A percentile compares a stretch with the other conserved stretches of the same genome.
Conservation (phyloP, 2,113 vertebrate genomes). For the Reinhardtius hippoglossoides region DNA sequence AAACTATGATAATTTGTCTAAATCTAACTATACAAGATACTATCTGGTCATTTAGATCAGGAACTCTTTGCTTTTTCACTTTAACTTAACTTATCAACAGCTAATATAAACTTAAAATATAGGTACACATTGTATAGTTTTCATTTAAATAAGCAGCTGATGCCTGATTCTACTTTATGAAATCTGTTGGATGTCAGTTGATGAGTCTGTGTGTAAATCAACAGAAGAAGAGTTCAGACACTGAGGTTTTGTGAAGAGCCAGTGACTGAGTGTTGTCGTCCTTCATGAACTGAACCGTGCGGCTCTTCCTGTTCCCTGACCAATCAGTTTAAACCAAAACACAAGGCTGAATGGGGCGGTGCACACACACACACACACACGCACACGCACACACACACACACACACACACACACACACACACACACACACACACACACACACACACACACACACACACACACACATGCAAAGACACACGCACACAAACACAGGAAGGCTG, state of each 20-base stretch:
- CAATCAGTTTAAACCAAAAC: slow-evolving; percentile 84
- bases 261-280: slow-evolving; percentile 13
- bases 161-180: no score
- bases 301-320: slow-evolving; percentile 50
- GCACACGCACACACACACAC: background rate
- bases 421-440: background rate
- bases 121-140: no score
- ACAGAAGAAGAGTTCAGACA: background rate
- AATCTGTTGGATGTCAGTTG: background rate
- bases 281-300: slow-evolving; percentile 4
- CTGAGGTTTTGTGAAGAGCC: slow-evolving; percentile 9
- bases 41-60: no score
- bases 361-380: background rate
- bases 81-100: no score
- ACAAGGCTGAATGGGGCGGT: slow-evolving; percentile 47
- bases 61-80: no score
- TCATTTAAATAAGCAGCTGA: no score
- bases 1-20: no score
- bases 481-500: no score
- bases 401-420: background rate
- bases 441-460: background rate
- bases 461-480: background rate
- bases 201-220: background rate
- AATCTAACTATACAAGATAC: no score
- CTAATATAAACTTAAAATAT: no score